Percentiles rank a stretch among this genome's conserved stretches.
phyloP scores from a whole-genome alignment of 2,797 vertebrate genomes.

The Epinephelus coioides region DNA sequence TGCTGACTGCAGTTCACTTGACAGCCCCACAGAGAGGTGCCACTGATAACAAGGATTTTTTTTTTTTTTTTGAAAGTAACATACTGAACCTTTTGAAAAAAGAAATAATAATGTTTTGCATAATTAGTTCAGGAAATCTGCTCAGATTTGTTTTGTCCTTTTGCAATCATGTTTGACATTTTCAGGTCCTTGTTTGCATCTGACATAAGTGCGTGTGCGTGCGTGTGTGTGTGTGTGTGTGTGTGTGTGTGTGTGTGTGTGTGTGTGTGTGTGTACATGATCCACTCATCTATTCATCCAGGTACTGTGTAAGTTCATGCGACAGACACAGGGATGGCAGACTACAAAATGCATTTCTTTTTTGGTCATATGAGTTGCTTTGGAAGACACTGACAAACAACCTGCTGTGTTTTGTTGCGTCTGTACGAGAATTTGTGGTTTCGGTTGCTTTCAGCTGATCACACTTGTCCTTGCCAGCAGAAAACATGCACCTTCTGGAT shows the following conservation, averaged over 20 bases:
- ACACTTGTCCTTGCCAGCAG: neutral
- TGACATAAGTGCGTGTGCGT: neutral
- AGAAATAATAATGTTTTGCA: neutral
- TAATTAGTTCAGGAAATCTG: neutral
- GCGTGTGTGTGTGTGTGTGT: neutral
- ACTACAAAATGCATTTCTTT: neutral
- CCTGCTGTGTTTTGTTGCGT: neutral
- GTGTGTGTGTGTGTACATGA: neutral
- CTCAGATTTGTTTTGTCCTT: neutral
- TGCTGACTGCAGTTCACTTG: no score
- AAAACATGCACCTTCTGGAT: neutral
- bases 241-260: neutral
- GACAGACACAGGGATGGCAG: neutral
- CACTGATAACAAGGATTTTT: no score
- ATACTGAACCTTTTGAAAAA: no score
- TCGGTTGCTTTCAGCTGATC: neutral
- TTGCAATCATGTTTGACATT: constrained; percentile 5
- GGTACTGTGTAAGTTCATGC: neutral
- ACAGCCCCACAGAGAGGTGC: no score
- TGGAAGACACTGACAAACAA: no score
- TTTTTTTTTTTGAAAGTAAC: no score
- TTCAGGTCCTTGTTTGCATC: neutral
- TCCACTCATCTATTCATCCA: neutral
- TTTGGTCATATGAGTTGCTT: neutral
- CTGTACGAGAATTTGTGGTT: neutral